A percentile compares a stretch with the other conserved stretches of the same genome.
phyloP scores from a whole-genome alignment of 2,113 vertebrate species.

The Piaya cayana region DNA sequence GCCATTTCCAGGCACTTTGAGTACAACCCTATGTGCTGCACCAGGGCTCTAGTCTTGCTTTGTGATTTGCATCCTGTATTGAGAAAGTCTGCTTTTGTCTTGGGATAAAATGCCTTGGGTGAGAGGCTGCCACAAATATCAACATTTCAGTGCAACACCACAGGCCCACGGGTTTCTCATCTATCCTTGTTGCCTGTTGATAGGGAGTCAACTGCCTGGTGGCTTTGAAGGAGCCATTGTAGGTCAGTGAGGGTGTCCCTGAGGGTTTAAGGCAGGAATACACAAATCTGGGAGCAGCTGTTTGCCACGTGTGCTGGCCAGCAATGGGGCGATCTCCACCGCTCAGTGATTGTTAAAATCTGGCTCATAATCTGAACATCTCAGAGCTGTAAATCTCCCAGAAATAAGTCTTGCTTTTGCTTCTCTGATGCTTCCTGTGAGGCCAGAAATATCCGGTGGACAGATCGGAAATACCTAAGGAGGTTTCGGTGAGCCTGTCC shows the following conservation, averaged over 20 bases:
- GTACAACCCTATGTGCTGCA: not conserved
- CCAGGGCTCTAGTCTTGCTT: not conserved
- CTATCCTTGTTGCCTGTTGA: not conserved
- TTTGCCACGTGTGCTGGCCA: slow-evolving; percentile 11
- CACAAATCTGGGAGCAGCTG: not conserved
- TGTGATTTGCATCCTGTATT: slow-evolving; percentile 46
- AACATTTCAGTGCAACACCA: not conserved
- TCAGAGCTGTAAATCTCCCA: slow-evolving; percentile 19
- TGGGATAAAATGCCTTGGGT: slow-evolving; percentile 19
- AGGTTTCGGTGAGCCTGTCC: not conserved
- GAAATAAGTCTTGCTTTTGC: not conserved
- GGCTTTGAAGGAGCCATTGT: not conserved
- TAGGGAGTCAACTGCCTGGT: not conserved
- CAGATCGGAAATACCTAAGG: not conserved
- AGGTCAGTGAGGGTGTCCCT: not conserved
- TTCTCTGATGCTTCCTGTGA: not conserved
- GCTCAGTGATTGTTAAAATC: slow-evolving; percentile 5
- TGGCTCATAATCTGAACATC: not conserved
- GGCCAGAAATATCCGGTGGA: not conserved
- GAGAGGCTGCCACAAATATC: slow-evolving; percentile 16
- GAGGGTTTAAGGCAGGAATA: not conserved
- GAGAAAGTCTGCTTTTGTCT: slow-evolving; percentile 60
- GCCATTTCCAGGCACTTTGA: not conserved
- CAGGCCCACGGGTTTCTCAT: not conserved
- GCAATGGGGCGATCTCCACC: not conserved